Conservation (phyloP, 2,113 vertebrate genomes). For the Microtus richardsoni region DNA sequence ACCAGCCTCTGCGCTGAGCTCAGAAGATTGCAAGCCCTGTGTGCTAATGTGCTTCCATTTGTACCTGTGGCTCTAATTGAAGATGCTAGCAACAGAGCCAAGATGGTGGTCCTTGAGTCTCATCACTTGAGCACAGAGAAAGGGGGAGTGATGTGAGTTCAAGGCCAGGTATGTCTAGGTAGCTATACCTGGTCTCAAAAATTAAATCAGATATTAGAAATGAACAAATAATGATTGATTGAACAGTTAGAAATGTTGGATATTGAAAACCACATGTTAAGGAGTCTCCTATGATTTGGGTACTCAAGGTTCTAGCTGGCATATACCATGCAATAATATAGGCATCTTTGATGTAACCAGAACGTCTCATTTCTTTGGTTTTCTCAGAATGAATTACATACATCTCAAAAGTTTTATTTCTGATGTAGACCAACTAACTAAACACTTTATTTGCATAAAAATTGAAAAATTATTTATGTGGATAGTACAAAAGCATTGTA, state of each 20-base stretch:
- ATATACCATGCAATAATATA: neutral
- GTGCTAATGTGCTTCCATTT: neutral
- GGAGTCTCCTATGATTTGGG: neutral
- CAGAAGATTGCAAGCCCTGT: neutral
- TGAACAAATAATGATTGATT: neutral
- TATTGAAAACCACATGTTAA: neutral
- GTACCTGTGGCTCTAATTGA: neutral
- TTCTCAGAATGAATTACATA: neutral
- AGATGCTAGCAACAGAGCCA: neutral
- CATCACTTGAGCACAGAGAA: neutral
- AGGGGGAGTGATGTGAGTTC: neutral
- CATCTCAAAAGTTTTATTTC: neutral
- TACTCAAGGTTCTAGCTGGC: neutral
- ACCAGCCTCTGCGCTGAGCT: neutral
- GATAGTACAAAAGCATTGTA: neutral
- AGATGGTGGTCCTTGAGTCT: neutral
- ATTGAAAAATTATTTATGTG: neutral
- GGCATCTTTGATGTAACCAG: neutral
- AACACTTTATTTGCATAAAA: conserved; percentile 1
- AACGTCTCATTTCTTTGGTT: neutral
- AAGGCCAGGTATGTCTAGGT: neutral
- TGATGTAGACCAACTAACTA: neutral
- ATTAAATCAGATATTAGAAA: neutral
- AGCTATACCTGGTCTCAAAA: neutral
- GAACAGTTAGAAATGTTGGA: neutral